Evolutionary conservation across 2,888 invertebrate species (phyloP).

Genomic region (Digitonthophagus gazella): DNA sequence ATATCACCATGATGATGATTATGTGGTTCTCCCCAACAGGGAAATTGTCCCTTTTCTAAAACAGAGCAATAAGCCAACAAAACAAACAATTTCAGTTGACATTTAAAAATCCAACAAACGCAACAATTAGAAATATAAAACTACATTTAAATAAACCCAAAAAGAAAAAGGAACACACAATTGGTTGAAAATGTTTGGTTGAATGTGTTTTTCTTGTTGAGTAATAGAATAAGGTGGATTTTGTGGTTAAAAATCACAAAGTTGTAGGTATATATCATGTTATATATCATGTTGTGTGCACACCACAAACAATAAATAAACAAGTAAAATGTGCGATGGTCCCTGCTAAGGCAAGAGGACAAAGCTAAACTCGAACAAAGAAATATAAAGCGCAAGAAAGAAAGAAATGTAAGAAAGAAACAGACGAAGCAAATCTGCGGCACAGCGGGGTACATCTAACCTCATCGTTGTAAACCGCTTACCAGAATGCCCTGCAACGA

Average conservation of each 20-base stretch:
- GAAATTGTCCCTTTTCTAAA: conserved; percentile 44
- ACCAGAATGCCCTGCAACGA: conserved; percentile 12
- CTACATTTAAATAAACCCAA: not conserved
- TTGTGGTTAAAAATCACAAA: no score
- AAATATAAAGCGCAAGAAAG: not conserved
- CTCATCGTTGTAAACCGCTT: conserved; percentile 6
- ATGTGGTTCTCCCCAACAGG: conserved; percentile 67
- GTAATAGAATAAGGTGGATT: no score
- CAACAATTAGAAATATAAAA: not conserved
- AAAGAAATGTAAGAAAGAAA: not conserved
- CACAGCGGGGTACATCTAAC: conserved; percentile 3
- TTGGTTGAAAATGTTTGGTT: not conserved
- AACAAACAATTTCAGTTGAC: not conserved
- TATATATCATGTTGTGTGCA: not conserved
- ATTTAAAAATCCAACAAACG: not conserved
- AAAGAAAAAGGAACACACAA: not conserved
- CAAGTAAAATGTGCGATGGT: not conserved
- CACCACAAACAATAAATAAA: not conserved
- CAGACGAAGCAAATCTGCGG: not conserved
- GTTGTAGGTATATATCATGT: no score
- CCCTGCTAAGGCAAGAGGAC: not conserved
- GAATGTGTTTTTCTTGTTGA: no score
- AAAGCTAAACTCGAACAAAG: not conserved
- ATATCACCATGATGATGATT: conserved; percentile 82
- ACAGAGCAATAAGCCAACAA: conserved; percentile 23